Evolutionary conservation across 2,113 vertebrate species (phyloP), one percentile per base, ranked within the genome.

Genomic region (Bubo bubo): DNA sequence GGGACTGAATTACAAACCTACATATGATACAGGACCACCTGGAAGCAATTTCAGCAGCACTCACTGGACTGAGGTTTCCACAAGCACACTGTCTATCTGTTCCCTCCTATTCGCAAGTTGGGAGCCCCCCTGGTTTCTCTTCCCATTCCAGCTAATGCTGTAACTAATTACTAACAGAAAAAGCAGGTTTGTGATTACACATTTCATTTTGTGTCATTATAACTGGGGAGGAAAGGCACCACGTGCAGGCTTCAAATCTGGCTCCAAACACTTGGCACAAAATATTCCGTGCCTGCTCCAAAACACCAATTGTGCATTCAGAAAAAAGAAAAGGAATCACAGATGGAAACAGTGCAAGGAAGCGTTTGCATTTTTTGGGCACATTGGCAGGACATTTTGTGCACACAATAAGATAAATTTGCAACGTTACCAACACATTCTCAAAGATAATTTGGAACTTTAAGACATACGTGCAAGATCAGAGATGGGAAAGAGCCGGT

Each of bases 181-280:
- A 74, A 90, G 89, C 88, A 92, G 82, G 66, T 66, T 89, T 88
- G 89, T 79, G 93, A 90, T 71, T 88, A 71, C 86, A 86, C 66
- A n/a, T 70, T 85, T 88, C 70, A 26, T 77, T 82, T 58, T 8
- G 71, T 82, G 79, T 55, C 79, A 37, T 84, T 74, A 50, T 67
- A 82, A 85, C 59, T 23, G 79, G 41, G 32, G 76, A 56, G 49
- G 77, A 70, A 52, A 76, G 43, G 82, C 91, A 81, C 86, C 79
- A 74, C 3, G 6, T 2, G 3, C 79, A 20, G 58, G 39, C 85
- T 85, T 73, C 93, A 86, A 39, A 84, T 71, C 64, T 6, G 45
- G 23, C 81, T 95, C 70, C 64, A 30, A 67, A 82, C 43, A 47
- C 87, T 93, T 91, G 79, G 94, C 90, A 76, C 58, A 9, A 12